A percentile compares a stretch with the other conserved stretches of the same genome.
Evolutionary conservation across 2,113 vertebrate genomes (phyloP).

Genomic region (Heteronetta atricapilla): DNA sequence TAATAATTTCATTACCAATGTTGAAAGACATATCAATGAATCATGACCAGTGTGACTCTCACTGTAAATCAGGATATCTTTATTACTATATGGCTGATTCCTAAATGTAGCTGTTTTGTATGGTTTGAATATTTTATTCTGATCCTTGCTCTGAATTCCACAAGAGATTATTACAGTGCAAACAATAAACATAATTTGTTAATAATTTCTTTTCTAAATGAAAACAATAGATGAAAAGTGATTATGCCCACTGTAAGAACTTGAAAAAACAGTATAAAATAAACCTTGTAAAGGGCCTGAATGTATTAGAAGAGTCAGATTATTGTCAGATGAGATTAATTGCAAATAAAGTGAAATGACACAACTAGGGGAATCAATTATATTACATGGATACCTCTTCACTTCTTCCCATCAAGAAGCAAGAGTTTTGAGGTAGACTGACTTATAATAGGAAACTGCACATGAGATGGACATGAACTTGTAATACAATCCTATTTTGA

Average conservation of each 20-base stretch:
- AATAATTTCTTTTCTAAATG: background rate
- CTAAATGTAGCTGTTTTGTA: background rate
- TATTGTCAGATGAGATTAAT: background rate
- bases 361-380: background rate
- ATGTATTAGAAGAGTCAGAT: background rate
- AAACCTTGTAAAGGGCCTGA: background rate
- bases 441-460: background rate
- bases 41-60: conserved; percentile 28
- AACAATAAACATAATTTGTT: background rate
- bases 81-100: background rate
- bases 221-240: background rate
- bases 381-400: background rate
- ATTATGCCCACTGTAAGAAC: background rate
- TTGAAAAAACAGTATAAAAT: background rate
- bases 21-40: background rate
- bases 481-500: background rate
- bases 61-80: background rate
- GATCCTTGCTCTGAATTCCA: background rate
- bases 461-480: background rate
- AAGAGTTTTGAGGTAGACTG: background rate
- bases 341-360: background rate
- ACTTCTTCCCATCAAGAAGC: background rate
- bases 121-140: background rate
- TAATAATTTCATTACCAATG: background rate
- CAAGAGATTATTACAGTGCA: background rate